Base-by-base conservation (phyloP, 2,888 invertebrate genomes). In the Schrankia costaestrigalis region DNA sequence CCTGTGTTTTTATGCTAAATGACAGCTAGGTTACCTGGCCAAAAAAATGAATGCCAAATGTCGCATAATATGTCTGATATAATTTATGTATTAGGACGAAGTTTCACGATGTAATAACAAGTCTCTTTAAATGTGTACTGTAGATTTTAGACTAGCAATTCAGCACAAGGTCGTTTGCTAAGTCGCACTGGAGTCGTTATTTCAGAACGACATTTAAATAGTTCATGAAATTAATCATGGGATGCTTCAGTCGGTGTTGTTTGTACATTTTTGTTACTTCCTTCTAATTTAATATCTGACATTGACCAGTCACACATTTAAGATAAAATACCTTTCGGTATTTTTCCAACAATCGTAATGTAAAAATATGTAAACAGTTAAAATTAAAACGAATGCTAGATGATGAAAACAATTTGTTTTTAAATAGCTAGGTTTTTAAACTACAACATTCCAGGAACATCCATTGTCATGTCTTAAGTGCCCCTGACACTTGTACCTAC, bases 81-180 rank as follows among this genome's bases (percentile, higher is more conserved):
- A 40, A 46, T 32, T 39, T 9, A 43, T 34, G 19, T 29, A 15
- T 41, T 27, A 35, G 18, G 28, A 32, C 35, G 28, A 50, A 38
- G 33, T 23, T 40, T 39, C 31, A 46, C 19, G 34, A 55, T 40
- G 8, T 11, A 26, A 26, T 30, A 17, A 26, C 35, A 29, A 23
- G 12, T 14, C 38, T 35, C 33, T 38, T 33, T 11, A 11, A 23
- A 11, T 5, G 7, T 35, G 15, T 23, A 12, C 15, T 21, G 53
- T 47, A 46, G 46, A 54, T 56, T 66, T 54, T 54, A 61, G 50
- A 61, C 39, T 45, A 58, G 48, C 50, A 62, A 74, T 70, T 63
- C 50, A 56, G 74, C 52, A 54, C 78, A 76, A 78, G 77, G 78
- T 51, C 65, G 52, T 46, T 31, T 27, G 53, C 63, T 54, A 49